Base-by-base conservation (phyloP, 1,140 invertebrate genomes). In the Drosophila pruinosa region DNA sequence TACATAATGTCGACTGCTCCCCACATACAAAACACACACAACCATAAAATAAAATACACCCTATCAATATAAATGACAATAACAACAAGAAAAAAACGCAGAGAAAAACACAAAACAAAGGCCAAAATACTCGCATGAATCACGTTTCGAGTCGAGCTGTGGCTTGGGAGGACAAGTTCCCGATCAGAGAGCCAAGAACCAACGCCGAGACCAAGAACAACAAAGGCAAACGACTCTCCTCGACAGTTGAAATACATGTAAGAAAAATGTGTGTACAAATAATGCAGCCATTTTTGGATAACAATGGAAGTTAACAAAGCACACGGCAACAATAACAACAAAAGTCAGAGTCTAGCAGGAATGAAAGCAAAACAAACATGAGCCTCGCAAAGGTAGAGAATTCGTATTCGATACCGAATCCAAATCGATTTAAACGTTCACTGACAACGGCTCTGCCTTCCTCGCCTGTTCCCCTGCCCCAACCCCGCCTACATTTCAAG, bases 281-380 rank as follows among this genome's bases (percentile, higher is more conserved):
- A 88, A 89, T 89, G 75, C 82, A 82, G 82, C 83, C 82, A 89
- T 88, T 88, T 86, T 88, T 88, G 82, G 72, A 78, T 78, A 89
- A 78, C 63, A 88, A 82, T 88, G 75, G 83, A 78, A 68, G 63
- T 73, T 75, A 78, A 89, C 78, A 82, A 86, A 86, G 75, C 68
- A 77, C 70, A 81, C 47, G 62, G 53, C 54, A 75, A 12, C 34
- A 47, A 56, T 26, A 24, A 7, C 56, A 65, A 59, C 34, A 59
- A 63, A 19, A 14, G 15, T 31, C 19, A 14, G 7, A 14, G 36
- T n/a, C 26, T 12, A 28, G 8, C 26, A 45, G 36, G 48, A 82
- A 47, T 36, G 68, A 61, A 67, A 68, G 62, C 64, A 63, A 31
- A 71, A 68, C 41, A 70, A 72, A 72, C 39, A 72, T 39, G 47